Evolutionary conservation across 2,888 invertebrate species (phyloP).

Genomic region (Tetanocera ferruginea): DNA sequence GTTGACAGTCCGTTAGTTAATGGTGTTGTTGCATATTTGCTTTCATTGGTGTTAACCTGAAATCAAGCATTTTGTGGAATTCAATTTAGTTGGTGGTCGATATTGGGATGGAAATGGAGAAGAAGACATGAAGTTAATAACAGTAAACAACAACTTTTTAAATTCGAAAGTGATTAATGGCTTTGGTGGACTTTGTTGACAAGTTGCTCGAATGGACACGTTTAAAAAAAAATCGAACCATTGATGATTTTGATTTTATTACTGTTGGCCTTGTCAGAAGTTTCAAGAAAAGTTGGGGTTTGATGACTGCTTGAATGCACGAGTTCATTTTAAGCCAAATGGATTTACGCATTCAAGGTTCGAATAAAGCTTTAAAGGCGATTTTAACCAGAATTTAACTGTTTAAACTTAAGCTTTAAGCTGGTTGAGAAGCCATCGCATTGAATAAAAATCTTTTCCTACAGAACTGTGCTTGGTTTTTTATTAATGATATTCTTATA

Average conservation of each 20-base stretch:
- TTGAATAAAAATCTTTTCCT: too few relatives aligned
- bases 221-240: not conserved
- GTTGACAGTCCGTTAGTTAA: constrained; percentile 51
- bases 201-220: not conserved
- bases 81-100: not conserved
- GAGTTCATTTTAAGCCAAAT: too few relatives aligned
- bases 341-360: too few relatives aligned
- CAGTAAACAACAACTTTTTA: not conserved
- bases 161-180: constrained; percentile 22
- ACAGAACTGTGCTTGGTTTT: too few relatives aligned
- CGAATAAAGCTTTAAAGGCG: too few relatives aligned
- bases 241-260: not conserved
- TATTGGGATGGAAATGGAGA: not conserved
- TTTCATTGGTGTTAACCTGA: constrained; percentile 41
- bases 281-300: too few relatives aligned
- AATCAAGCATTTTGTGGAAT: constrained; percentile 15
- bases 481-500: too few relatives aligned
- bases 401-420: too few relatives aligned
- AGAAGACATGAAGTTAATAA: not conserved
- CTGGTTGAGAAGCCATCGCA: too few relatives aligned
- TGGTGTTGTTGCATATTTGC: constrained; percentile 30
- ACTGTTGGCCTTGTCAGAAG: not conserved
- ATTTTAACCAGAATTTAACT: too few relatives aligned
- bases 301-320: too few relatives aligned
- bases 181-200: not conserved